Evolutionary conservation across 1,140 invertebrate genomes (phyloP), one percentile per base, ranked within the genome.

Genomic region (Araneus ventricosus): DNA sequence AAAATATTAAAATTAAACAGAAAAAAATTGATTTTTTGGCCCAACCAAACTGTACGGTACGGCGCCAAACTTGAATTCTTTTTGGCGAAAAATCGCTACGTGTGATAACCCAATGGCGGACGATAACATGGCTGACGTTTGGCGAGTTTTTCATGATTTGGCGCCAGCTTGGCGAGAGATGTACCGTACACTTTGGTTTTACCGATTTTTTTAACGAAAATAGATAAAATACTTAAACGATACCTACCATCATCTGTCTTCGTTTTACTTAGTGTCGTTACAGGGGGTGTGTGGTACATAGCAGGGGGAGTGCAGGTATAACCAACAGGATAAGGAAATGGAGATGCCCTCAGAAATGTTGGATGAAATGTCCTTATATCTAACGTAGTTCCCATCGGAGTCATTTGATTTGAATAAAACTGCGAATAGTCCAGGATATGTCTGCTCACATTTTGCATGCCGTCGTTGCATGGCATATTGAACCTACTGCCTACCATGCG

Each of bases 361-460:
- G 92, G 63, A 37, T 93, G 92, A 27, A 93, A 84, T 52, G 86
- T 89, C 87, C 92, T 89, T 70, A 93, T 79, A 59, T 93, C 92
- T 14, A 93, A 14, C 20, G 84, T 45, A 27, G 84, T 63, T 6
- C 52, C 80, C 70, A 93, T 88, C 22, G 85, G 45, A 30, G 17
- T 41, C 34, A 84, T 70, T 57, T 88, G 92, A 85, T 79, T 63
- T 34, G 92, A 34, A 41, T 88, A 93, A 67, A 79, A 82, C 52
- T 88, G 75, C n/a, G 70, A 37, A 67, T 89, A 86, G 61, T 93
- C 86, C 52, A 84, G 67, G 4, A 79, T 57, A 30, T 57, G 91
- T 27, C 92, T 80, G 4, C 37, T 75, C 1, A 27, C 52, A 41
- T 61, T 39, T 34, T 67, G 63, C 27, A 61, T 22, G 39, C 27